phyloP scores from a whole-genome alignment of 2,113 vertebrate genomes.

The Gnathonemus echidnorhynchus region DNA sequence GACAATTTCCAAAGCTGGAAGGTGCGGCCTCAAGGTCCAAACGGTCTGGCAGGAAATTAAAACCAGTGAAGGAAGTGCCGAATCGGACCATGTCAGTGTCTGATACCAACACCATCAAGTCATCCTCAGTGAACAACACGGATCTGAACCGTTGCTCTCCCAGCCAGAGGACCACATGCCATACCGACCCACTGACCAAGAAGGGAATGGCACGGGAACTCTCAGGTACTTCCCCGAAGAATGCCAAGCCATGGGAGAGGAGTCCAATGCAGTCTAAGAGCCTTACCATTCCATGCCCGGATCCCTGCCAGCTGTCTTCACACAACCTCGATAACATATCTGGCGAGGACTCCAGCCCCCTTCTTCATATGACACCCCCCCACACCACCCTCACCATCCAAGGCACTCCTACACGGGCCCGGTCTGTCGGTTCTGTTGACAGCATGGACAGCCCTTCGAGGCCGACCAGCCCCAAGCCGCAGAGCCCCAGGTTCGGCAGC shows the following conservation, averaged over 20 bases:
- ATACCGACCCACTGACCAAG: constrained; percentile 45
- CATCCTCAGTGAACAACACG: not conserved
- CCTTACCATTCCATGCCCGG: constrained; percentile 33
- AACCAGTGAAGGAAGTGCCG: constrained; percentile 54
- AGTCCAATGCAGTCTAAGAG: constrained; percentile 53
- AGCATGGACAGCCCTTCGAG: constrained; percentile 56
- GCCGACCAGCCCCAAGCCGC: constrained; percentile 77
- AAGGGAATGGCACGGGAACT: constrained; percentile 25
- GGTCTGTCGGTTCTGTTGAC: constrained; percentile 42
- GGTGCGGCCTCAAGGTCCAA: constrained; percentile 51
- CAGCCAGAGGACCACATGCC: constrained; percentile 28
- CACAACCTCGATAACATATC: constrained; percentile 36
- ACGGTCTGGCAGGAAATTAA: constrained; percentile 62
- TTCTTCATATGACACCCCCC: constrained; percentile 42
- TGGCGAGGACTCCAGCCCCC: constrained; percentile 42
- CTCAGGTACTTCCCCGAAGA: constrained; percentile 33
- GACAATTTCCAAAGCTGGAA: constrained; percentile 38
- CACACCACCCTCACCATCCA: constrained; percentile 22
- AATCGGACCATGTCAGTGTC: constrained; percentile 46
- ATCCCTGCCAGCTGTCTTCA: constrained; percentile 34
- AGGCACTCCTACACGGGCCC: constrained; percentile 29
- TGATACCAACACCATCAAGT: constrained; percentile 15
- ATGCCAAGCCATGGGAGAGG: constrained; percentile 41
- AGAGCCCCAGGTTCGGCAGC: constrained; percentile 52
- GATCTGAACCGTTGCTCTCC: constrained; percentile 29